These are phyloP conservation scores for Trichacis sp. DNA, from an alignment of 2,888 invertebrate genomes.

Conservation along the genomic window DNA sequence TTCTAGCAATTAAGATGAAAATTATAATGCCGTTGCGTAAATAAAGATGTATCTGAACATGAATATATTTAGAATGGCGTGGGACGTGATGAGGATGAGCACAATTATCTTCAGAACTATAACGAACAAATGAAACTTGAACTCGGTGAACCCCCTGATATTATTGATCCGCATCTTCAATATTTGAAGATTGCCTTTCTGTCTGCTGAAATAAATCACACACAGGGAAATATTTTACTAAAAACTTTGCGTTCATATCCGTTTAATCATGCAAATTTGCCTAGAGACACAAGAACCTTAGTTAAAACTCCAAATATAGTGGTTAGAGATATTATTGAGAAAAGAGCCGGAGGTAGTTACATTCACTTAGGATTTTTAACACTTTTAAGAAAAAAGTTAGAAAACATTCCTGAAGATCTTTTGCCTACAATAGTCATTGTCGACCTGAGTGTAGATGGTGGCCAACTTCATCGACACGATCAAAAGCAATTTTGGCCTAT, in stretches of 20 bases:
- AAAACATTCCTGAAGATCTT: neutral
- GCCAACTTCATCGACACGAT: neutral
- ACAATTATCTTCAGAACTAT: no score
- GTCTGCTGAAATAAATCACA: conserved; percentile 10
- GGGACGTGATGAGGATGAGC: no score
- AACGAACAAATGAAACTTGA: no score
- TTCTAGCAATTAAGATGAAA: no score
- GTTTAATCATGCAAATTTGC: conserved; percentile 10
- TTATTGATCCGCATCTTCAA: no score
- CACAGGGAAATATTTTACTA: conserved; percentile 17
- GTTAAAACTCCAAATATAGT: conserved; percentile 10
- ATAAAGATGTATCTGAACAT: no score
- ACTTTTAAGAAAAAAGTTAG: neutral
- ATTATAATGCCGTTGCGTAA: no score
- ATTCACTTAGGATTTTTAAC: neutral
- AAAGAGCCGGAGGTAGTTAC: neutral
- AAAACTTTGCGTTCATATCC: conserved; percentile 13
- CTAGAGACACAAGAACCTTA: conserved; percentile 17
- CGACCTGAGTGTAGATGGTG: conserved; percentile 3
- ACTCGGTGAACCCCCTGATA: no score
- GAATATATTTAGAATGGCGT: no score
- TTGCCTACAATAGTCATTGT: neutral
- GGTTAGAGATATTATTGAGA: neutral
- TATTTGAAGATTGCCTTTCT: neutral
- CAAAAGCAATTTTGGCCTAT: conserved; percentile 40